Conservation (phyloP, 2,113 vertebrate genomes). For the Lepus europaeus region DNA sequence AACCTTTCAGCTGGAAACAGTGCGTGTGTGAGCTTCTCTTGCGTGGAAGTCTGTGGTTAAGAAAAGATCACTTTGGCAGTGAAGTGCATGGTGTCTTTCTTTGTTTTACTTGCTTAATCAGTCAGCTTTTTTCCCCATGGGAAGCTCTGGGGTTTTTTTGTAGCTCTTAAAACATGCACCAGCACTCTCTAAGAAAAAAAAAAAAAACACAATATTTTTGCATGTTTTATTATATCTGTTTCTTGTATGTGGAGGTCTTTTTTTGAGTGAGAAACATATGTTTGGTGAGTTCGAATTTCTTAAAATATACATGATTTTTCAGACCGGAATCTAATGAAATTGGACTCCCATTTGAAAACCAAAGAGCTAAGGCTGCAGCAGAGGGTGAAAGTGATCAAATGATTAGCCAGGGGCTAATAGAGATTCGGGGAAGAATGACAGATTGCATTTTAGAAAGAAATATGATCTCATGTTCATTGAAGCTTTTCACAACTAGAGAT, state of each 20-base stretch:
- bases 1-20: slow-evolving; percentile 62
- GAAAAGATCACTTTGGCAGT: slow-evolving; percentile 54
- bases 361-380: slow-evolving; percentile 84
- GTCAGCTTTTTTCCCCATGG: background rate
- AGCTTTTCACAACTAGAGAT: slow-evolving; percentile 83
- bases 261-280: slow-evolving; percentile 68
- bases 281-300: slow-evolving; percentile 76
- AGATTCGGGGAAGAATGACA: slow-evolving; percentile 88
- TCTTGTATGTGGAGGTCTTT: slow-evolving; percentile 61
- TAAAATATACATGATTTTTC: slow-evolving; percentile 79
- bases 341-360: slow-evolving; percentile 84
- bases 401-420: slow-evolving; percentile 89
- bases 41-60: slow-evolving; percentile 45
- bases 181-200: slow-evolving; percentile 62
- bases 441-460: slow-evolving; percentile 87
- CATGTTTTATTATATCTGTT: slow-evolving; percentile 62
- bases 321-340: slow-evolving; percentile 86
- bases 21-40: slow-evolving; percentile 50
- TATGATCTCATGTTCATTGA: slow-evolving; percentile 86
- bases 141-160: slow-evolving; percentile 70
- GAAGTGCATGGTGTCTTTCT: slow-evolving; percentile 21
- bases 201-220: slow-evolving; percentile 4
- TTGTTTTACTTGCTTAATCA: slow-evolving; percentile 60
- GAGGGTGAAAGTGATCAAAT: slow-evolving; percentile 86
- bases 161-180: slow-evolving; percentile 68